These are phyloP conservation scores for roundworm (Caenorhabditis elegans) DNA, from an alignment of 1,140 invertebrate genomes.

Conservation along the genomic window DNA sequence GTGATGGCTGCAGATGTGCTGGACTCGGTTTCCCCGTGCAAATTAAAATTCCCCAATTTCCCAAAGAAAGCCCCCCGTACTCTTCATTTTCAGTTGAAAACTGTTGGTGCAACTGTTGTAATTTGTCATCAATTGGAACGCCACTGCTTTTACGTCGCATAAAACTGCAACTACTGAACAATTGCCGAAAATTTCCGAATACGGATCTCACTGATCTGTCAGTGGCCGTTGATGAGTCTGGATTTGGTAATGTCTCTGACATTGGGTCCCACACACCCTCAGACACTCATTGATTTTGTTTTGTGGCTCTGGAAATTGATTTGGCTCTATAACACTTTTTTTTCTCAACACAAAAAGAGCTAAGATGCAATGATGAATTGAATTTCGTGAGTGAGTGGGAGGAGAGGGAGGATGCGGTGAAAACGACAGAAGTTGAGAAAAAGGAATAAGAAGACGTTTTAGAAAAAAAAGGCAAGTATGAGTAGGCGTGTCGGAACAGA, in stretches of 20 bases:
- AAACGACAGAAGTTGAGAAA: background rate
- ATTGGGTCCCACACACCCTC: background rate
- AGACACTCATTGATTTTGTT: background rate
- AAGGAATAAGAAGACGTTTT: slow-evolving; percentile 2
- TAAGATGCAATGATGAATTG: background rate
- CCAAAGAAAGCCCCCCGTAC: no score
- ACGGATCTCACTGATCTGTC: slow-evolving; percentile 36
- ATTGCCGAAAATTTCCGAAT: slow-evolving; percentile 32
- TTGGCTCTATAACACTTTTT: background rate
- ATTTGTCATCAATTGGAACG: background rate
- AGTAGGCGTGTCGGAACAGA: slow-evolving; percentile 20
- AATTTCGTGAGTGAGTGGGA: slow-evolving; percentile 20
- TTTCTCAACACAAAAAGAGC: background rate
- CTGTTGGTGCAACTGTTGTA: background rate
- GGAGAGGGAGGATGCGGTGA: background rate
- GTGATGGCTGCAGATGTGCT: no score
- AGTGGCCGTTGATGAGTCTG: background rate
- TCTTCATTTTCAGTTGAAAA: background rate
- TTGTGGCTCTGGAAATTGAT: background rate
- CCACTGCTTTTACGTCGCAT: slow-evolving; percentile 38
- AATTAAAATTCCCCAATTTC: no score
- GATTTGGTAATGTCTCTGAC: slow-evolving; percentile 20
- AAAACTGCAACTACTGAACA: slow-evolving; percentile 46
- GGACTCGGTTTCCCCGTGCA: no score
- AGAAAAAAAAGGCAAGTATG: background rate